phyloP scores from a whole-genome alignment of 2,113 vertebrate species.

The Smithornis capensis region DNA sequence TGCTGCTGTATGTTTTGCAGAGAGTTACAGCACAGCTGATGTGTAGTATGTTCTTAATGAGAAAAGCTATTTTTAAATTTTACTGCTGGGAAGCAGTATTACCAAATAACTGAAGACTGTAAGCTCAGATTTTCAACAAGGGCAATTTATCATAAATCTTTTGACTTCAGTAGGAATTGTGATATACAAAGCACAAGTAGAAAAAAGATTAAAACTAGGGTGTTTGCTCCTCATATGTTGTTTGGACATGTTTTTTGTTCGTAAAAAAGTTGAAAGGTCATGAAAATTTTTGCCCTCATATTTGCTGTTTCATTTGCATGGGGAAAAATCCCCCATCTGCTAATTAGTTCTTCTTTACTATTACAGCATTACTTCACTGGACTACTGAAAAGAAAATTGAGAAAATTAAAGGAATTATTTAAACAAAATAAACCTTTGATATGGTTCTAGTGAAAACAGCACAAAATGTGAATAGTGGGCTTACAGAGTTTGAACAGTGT shows the following conservation, averaged over 20 bases:
- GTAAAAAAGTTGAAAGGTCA: not conserved
- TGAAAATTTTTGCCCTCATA: not conserved
- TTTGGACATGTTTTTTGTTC: not conserved
- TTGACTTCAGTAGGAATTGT: not conserved
- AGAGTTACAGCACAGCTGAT: not conserved
- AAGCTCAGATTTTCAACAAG: not conserved
- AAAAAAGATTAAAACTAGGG: not conserved
- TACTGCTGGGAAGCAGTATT: not conserved
- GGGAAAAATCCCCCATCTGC: not conserved
- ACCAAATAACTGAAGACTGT: not conserved
- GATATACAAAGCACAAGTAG: not conserved
- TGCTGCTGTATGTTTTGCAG: fast-evolving
- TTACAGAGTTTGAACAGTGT: not conserved
- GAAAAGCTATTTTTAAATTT: not conserved
- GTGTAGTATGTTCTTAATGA: not conserved
- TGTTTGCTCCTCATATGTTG: not conserved
- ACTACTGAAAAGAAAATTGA: not conserved
- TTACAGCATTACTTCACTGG: not conserved
- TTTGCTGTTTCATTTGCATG: not conserved
- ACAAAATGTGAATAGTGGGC: not conserved
- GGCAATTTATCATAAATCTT: not conserved
- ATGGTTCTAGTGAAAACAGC: not conserved
- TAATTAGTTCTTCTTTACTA: not conserved
- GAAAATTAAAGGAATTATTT: not conserved
- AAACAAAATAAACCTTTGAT: not conserved